Evolutionary conservation across 2,888 invertebrate genomes (phyloP).

Genomic region (Periphyllus acericola): DNA sequence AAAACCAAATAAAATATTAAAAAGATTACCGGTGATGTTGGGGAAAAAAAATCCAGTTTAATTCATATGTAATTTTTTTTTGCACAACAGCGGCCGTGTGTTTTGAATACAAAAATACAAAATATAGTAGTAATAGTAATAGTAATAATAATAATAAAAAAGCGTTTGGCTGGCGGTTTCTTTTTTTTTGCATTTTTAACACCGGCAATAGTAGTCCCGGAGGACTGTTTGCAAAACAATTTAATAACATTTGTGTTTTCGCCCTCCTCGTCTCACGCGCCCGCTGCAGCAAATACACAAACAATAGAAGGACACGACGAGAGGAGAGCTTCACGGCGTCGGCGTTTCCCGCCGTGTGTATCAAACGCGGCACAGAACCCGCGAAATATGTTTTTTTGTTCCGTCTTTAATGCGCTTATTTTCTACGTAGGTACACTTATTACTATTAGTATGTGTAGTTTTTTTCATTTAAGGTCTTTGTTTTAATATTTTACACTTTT

Average conservation of each 20-base stretch:
- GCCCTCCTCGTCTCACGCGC: not conserved
- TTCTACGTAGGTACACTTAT: not conserved
- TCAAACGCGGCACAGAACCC: conserved; percentile 6
- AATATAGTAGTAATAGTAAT: not conserved
- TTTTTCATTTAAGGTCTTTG: conserved; percentile 17
- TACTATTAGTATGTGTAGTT: not conserved
- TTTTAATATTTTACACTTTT: not conserved
- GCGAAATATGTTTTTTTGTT: conserved; percentile 43
- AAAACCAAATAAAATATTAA: conserved; percentile 6
- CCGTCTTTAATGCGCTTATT: not conserved
- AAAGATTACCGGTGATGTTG: conserved; percentile 56
- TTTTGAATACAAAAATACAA: conserved; percentile 29
- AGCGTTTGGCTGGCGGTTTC: conserved; percentile 26
- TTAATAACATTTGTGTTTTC: conserved; percentile 58
- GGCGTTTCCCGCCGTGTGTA: conserved; percentile 24
- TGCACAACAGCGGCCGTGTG: conserved; percentile 30
- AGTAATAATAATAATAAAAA: conserved; percentile 31
- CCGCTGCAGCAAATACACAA: not conserved
- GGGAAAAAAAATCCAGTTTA: conserved; percentile 44
- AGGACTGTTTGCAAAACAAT: conserved; percentile 61
- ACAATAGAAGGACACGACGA: conserved; percentile 35
- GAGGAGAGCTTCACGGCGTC: not conserved
- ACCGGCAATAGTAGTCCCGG: conserved; percentile 58
- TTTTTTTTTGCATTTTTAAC: conserved; percentile 52
- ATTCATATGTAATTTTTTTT: conserved; percentile 55